Percentiles rank a stretch among this genome's conserved stretches.
Conservation (phyloP, 2,888 invertebrate genomes). For the Desoria tigrina region DNA sequence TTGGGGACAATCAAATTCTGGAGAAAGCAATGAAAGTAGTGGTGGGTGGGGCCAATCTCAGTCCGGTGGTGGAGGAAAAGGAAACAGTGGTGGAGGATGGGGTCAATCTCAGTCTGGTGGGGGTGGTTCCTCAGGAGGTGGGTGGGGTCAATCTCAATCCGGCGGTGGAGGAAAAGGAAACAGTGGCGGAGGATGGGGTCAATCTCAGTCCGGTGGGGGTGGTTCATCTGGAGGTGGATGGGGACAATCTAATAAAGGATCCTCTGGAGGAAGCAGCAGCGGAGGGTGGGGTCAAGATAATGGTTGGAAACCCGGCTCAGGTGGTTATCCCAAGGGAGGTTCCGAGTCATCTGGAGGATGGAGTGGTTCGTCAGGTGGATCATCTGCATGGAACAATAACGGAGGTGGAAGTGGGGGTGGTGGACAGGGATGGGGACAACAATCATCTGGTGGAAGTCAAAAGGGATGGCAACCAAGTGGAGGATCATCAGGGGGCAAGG, state of each 20-base stretch:
- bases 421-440: slow-evolving; percentile 11
- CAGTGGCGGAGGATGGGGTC: slow-evolving; percentile 32
- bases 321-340: slow-evolving; percentile 7
- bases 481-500: slow-evolving; percentile 1
- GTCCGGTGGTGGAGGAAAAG: slow-evolving; percentile 4
- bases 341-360: background rate
- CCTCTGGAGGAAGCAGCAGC: background rate
- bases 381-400: slow-evolving; percentile 4
- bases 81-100: slow-evolving; percentile 19
- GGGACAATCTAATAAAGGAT: background rate
- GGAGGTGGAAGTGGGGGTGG: too few relatives aligned
- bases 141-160: slow-evolving; percentile 18
- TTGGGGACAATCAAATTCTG: background rate
- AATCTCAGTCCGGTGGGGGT: slow-evolving; percentile 6
- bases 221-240: slow-evolving; percentile 13
- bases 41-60: background rate
- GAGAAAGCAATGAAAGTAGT: background rate
- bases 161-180: background rate
- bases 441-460: background rate
- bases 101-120: slow-evolving; percentile 17
- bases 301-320: slow-evolving; percentile 7
- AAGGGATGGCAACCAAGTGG: background rate
- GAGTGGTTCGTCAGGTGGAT: slow-evolving; percentile 5
- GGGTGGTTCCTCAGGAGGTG: slow-evolving; percentile 8
- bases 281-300: background rate